Conservation (phyloP, 2,888 invertebrate genomes). For the Drymonia ruficornis region DNA sequence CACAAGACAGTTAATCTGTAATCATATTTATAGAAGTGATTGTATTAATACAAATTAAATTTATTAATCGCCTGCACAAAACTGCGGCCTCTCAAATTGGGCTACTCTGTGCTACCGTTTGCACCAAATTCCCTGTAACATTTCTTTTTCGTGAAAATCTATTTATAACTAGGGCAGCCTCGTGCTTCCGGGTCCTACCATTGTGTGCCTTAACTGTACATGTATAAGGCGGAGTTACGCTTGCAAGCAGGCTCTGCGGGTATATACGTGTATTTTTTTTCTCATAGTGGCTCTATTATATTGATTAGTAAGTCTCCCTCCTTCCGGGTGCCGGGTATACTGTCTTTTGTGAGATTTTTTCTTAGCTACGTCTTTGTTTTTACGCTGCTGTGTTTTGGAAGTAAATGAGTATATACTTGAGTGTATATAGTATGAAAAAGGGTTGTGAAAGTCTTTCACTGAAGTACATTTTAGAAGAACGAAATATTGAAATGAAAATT, state of each 20-base stretch:
- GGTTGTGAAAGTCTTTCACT: constrained; percentile 17
- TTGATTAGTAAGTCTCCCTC: constrained; percentile 80
- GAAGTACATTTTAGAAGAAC: background rate
- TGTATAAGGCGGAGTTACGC: constrained; percentile 43
- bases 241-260: constrained; percentile 23
- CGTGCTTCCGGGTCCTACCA: constrained; percentile 45
- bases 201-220: constrained; percentile 47
- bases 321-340: constrained; percentile 63
- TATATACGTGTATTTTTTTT: constrained; percentile 74
- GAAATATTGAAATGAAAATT: too few relatives aligned
- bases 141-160: constrained; percentile 85
- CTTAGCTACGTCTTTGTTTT: constrained; percentile 71
- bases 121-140: constrained; percentile 84
- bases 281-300: constrained; percentile 84
- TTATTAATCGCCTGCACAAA: background rate
- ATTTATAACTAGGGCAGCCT: constrained; percentile 84
- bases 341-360: constrained; percentile 72
- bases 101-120: constrained; percentile 71
- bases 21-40: background rate
- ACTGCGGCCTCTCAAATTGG: constrained; percentile 42
- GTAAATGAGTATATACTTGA: constrained; percentile 43
- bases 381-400: constrained; percentile 50
- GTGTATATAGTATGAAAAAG: constrained; percentile 20
- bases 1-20: too few relatives aligned
- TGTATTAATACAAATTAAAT: background rate